Conservation (phyloP, 2,797 vertebrate genomes). For the Chromobotia macracanthus region DNA sequence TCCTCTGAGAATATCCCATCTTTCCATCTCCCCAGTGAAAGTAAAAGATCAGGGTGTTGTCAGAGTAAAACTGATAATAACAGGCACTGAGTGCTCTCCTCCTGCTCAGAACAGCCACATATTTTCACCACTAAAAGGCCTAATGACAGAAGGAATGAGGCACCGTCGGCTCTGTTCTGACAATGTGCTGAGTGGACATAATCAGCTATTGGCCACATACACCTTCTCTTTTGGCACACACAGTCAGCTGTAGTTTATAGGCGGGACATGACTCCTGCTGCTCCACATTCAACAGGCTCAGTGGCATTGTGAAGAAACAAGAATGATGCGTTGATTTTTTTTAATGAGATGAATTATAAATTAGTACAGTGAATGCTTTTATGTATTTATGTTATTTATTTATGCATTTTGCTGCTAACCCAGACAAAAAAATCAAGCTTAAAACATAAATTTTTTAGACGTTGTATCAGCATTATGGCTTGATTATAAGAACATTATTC, state of each 20-base stretch:
- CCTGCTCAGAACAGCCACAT: constrained; percentile 72
- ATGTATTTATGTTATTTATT: too few relatives aligned
- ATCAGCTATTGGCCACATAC: constrained; percentile 63
- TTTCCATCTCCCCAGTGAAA: constrained; percentile 70
- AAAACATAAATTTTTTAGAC: too few relatives aligned
- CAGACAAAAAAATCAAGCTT: too few relatives aligned
- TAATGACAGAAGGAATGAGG: constrained; percentile 76
- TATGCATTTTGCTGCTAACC: background rate
- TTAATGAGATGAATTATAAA: background rate
- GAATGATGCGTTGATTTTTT: background rate
- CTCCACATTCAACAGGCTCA: constrained; percentile 3
- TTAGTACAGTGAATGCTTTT: background rate
- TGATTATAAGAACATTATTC: too few relatives aligned
- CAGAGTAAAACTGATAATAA: constrained; percentile 78
- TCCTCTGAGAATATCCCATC: constrained; percentile 62
- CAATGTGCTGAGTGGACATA: constrained; percentile 76
- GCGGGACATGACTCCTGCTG: constrained; percentile 12
- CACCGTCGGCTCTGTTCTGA: constrained; percentile 59
- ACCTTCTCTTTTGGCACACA: constrained; percentile 59
- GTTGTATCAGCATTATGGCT: too few relatives aligned
- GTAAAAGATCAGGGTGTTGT: constrained; percentile 77
- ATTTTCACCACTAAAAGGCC: constrained; percentile 71
- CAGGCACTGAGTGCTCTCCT: constrained; percentile 75
- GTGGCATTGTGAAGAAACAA: background rate
- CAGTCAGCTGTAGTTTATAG: constrained; percentile 20